These are phyloP conservation scores for Tetranychus truncatus DNA, from an alignment of 2,888 invertebrate species.

Conservation along the genomic window DNA sequence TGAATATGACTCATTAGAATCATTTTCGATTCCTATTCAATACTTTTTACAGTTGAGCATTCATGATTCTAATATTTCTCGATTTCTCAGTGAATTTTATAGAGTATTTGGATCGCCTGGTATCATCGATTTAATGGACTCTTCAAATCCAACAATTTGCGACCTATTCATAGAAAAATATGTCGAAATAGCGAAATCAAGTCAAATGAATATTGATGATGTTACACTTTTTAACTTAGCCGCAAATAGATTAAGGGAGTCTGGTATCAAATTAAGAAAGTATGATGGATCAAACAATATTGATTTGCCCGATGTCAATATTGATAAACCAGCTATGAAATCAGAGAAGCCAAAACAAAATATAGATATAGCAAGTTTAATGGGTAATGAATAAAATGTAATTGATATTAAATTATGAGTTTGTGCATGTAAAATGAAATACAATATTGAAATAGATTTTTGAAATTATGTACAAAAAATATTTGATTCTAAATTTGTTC, in stretches of 20 bases:
- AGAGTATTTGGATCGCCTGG: slow-evolving; percentile 32
- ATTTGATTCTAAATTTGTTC: not conserved
- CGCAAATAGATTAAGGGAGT: not conserved
- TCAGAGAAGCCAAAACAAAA: not conserved
- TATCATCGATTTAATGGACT: slow-evolving; percentile 30
- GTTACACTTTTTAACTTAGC: not conserved
- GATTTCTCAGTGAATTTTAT: slow-evolving; percentile 33
- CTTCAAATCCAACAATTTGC: not conserved
- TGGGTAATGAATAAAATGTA: not conserved
- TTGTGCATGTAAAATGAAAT: not conserved
- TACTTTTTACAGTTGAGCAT: no score
- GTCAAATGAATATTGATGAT: not conserved
- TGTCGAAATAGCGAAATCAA: not conserved
- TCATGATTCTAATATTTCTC: slow-evolving; percentile 13
- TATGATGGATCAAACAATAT: not conserved
- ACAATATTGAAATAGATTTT: not conserved
- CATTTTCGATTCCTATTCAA: not conserved
- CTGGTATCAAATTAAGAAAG: not conserved
- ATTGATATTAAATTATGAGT: not conserved
- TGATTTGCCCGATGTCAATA: not conserved
- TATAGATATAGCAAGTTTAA: not conserved
- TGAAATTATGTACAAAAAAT: not conserved
- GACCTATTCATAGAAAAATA: slow-evolving; percentile 7
- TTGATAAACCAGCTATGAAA: not conserved
- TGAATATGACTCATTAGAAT: no score